These are phyloP conservation scores for Argopecten irradians DNA, from an alignment of 1,140 invertebrate species.

Conservation along the genomic window DNA sequence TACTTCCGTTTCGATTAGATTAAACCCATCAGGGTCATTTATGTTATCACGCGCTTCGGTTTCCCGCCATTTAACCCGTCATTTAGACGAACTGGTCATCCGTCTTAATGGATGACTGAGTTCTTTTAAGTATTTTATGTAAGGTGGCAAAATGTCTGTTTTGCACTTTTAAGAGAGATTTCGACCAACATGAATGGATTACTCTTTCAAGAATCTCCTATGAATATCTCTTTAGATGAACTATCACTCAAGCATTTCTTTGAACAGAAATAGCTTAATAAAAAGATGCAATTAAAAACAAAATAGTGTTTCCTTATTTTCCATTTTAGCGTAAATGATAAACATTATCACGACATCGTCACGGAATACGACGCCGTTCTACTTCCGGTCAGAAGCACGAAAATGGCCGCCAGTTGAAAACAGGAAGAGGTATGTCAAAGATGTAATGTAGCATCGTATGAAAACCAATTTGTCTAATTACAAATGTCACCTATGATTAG, in stretches of 20 bases:
- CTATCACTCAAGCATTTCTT: neutral
- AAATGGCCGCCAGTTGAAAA: neutral
- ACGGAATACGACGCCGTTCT: neutral
- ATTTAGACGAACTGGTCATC: neutral
- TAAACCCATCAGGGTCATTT: neutral
- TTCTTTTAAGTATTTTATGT: too few species aligned
- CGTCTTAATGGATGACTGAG: neutral
- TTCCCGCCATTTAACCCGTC: slow-evolving; percentile 13
- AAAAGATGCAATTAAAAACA: neutral
- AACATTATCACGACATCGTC: neutral
- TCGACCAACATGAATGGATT: neutral
- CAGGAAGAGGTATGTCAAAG: slow-evolving; percentile 1
- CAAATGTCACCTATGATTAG: neutral
- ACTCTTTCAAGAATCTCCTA: neutral
- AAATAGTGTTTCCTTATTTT: neutral
- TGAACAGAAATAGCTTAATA: neutral
- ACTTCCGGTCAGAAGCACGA: slow-evolving; percentile 6
- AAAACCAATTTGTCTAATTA: neutral
- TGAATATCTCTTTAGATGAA: neutral
- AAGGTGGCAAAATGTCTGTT: neutral
- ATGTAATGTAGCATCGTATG: neutral
- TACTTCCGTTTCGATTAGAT: neutral
- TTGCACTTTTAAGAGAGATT: neutral
- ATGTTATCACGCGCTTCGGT: neutral
- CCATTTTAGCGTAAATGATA: neutral